These are phyloP conservation scores for Stichopus horrens DNA, from an alignment of 53 echinoderm and acorn worm species.

Conservation along the genomic window DNA sequence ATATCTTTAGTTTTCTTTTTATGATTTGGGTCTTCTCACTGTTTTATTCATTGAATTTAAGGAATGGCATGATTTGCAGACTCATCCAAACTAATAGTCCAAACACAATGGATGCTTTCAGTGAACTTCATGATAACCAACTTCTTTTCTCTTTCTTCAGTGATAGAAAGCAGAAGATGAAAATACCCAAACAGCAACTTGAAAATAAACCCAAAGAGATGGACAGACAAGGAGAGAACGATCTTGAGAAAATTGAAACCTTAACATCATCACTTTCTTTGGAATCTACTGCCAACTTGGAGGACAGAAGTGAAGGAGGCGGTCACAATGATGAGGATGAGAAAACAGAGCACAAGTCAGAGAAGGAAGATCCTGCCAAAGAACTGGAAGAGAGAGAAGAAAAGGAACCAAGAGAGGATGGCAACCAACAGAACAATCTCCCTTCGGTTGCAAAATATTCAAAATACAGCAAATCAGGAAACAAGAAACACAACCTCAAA, in stretches of 20 bases:
- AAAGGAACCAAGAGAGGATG: not conserved
- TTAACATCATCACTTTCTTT: slow-evolving; percentile 10
- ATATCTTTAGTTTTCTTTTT: too few species aligned
- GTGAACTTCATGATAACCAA: too few species aligned
- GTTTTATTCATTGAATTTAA: too few species aligned
- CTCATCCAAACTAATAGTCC: too few species aligned
- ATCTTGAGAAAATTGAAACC: not conserved
- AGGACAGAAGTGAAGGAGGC: not conserved
- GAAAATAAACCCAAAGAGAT: not conserved
- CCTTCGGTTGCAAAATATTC: not conserved
- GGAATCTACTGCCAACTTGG: not conserved
- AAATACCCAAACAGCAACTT: not conserved
- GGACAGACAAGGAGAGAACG: not conserved
- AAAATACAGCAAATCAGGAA: slow-evolving; percentile 19
- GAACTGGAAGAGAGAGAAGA: not conserved
- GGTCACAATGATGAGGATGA: not conserved
- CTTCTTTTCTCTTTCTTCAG: not conserved
- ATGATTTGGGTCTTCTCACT: too few species aligned
- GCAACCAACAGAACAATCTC: not conserved
- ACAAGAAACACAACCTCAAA: not conserved
- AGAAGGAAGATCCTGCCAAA: not conserved
- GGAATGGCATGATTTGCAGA: too few species aligned
- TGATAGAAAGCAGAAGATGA: not conserved
- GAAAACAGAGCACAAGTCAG: not conserved
- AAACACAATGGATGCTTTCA: too few species aligned